Conservation (phyloP, 2,113 vertebrate species). For the Okapia johnstoni region DNA sequence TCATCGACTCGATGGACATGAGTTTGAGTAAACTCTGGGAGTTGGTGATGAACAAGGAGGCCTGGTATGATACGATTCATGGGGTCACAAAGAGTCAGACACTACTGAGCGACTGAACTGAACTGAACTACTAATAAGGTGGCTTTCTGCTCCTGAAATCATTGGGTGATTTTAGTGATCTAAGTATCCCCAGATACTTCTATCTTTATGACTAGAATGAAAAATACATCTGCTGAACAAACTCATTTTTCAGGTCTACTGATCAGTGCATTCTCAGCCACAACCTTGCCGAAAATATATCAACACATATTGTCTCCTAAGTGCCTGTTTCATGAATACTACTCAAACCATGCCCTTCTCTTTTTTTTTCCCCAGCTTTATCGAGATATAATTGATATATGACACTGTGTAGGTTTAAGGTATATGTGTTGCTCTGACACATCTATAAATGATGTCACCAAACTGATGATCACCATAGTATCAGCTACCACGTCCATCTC, state of each 20-base stretch:
- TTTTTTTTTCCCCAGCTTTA: neutral
- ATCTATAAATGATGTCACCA: neutral
- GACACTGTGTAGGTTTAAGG: neutral
- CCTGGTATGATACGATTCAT: no score
- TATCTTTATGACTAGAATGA: neutral
- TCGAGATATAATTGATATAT: neutral
- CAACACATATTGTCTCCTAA: neutral
- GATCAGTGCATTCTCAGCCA: neutral
- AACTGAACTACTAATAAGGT: neutral
- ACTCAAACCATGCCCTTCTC: neutral
- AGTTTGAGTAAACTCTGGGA: no score
- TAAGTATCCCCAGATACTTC: neutral
- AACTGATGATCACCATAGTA: neutral
- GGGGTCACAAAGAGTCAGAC: no score
- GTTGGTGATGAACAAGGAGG: no score
- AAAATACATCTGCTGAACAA: neutral
- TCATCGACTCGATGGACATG: no score
- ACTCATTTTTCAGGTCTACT: neutral
- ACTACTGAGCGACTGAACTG: no score
- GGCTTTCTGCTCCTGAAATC: neutral
- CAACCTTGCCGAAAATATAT: neutral
- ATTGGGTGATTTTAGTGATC: neutral
- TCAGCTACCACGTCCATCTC: neutral
- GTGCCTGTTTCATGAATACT: neutral
- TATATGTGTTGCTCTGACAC: neutral